Evolutionary conservation across 2,888 invertebrate genomes (phyloP), one percentile per base, ranked within the genome.

Genomic region (Melikaiella ostensackeni): DNA sequence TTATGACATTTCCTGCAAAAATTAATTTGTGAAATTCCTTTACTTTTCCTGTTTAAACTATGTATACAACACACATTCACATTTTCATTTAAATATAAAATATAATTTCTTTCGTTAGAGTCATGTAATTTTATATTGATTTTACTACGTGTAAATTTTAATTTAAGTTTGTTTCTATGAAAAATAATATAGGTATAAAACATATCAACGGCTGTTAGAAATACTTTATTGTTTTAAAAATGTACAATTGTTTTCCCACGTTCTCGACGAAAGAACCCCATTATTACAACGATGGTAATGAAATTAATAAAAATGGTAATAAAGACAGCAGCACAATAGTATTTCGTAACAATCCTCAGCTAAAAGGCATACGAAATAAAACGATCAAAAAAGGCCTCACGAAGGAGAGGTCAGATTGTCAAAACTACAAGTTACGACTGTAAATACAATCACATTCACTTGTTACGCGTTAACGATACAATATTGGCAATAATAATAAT

Each of bases 341-440:
- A 63, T 30, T 74, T 77, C 78, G 82, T 85, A 88, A 88, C 86
- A 86, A 84, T 89, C 86, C 88, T 83, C 77, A 66, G 84, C 84
- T 81, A 85, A 84, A 84, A 74, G 84, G 62, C 62, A 61, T 77
- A 70, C 73, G 75, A 81, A 81, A 81, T 59, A 80, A 78, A 76
- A 75, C 79, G 63, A 82, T 83, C 83, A 79, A 83, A 81, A 83
- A 82, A 83, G 84, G 80, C 80, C 57, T 59, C 27, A 59, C 13
- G 24, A 9, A 24, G 57, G 57, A 57, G 57, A 24, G 57, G 73
- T 77, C 66, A 79, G 42, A 79, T 74, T 64, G 70, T 80, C 74
- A 77, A 79, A 82, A 80, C 80, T 77, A 77, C 74, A 80, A 75
- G 75, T 73, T 79, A 76, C 24, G 75, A 27, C 75, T 74, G n/a